phyloP scores from a whole-genome alignment of 2,888 invertebrate genomes.

The Allacma fusca region DNA sequence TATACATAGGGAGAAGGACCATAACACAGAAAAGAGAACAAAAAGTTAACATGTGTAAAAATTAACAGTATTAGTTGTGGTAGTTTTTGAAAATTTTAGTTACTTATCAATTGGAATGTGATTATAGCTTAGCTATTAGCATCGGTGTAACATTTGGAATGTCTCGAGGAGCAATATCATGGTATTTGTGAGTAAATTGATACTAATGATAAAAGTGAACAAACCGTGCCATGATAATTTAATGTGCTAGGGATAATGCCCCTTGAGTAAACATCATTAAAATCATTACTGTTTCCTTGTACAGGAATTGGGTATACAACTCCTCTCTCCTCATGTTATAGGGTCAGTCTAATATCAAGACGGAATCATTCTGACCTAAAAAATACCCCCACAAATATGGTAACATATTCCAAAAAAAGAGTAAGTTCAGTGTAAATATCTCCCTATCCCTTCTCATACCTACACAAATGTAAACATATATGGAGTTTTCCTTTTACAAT shows the following conservation, averaged over 20 bases:
- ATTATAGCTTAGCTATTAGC: background rate
- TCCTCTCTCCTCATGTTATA: background rate
- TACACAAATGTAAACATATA: background rate
- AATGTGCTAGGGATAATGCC: slow-evolving; percentile 44
- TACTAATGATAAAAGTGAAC: slow-evolving; percentile 33
- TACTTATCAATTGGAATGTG: background rate
- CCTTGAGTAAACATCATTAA: slow-evolving; percentile 40
- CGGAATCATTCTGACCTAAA: background rate
- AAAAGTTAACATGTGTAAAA: background rate
- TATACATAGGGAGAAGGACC: too few relatives aligned
- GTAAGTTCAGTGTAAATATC: background rate
- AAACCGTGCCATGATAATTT: slow-evolving; percentile 49
- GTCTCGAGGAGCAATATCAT: slow-evolving; percentile 26
- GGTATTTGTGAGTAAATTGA: slow-evolving; percentile 35
- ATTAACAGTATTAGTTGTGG: background rate
- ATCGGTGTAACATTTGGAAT: slow-evolving; percentile 11
- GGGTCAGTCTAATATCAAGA: background rate
- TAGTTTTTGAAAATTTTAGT: slow-evolving; percentile 1
- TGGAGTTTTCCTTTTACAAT: slow-evolving; percentile 4
- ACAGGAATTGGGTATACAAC: background rate
- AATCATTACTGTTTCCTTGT: slow-evolving; percentile 32
- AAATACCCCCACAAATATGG: background rate
- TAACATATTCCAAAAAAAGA: background rate
- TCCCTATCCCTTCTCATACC: background rate
- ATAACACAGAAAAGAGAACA: background rate